phyloP scores from a whole-genome alignment of 2,888 invertebrate species.

The Doris montereyensis region DNA sequence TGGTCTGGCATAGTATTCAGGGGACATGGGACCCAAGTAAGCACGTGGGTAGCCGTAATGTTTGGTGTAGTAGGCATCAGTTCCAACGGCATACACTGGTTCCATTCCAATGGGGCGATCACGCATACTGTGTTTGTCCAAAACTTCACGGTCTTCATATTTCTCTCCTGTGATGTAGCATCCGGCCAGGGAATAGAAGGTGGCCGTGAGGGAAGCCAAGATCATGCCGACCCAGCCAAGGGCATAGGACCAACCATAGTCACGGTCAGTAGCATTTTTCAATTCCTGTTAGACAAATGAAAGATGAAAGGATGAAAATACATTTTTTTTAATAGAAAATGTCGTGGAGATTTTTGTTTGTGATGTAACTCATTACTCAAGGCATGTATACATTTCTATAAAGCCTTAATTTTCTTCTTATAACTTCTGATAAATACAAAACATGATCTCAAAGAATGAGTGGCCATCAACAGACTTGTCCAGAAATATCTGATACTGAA shows the following conservation, averaged over 20 bases:
- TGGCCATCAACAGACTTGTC: too few relatives aligned
- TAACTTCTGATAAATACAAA: too few relatives aligned
- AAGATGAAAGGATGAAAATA: too few relatives aligned
- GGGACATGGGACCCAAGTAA: slow-evolving; percentile 39
- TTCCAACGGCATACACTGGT: slow-evolving; percentile 45
- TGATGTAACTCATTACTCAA: too few relatives aligned
- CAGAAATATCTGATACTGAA: too few relatives aligned
- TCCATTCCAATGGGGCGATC: slow-evolving; percentile 47
- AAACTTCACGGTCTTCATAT: slow-evolving; percentile 50
- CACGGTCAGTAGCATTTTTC: slow-evolving; percentile 51
- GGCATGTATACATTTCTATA: too few relatives aligned
- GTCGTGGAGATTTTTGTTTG: too few relatives aligned
- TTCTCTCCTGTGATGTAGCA: slow-evolving; percentile 59
- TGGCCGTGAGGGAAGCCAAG: slow-evolving; percentile 59
- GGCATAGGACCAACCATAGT: slow-evolving; percentile 67
- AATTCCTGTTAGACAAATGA: too few relatives aligned
- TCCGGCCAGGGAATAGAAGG: slow-evolving; percentile 64
- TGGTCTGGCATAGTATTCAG: slow-evolving; percentile 39
- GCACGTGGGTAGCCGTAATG: slow-evolving; percentile 40
- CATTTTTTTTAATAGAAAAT: too few relatives aligned
- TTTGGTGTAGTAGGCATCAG: slow-evolving; percentile 43
- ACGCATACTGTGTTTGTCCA: slow-evolving; percentile 43
- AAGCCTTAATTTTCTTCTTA: too few relatives aligned
- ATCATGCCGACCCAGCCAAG: slow-evolving; percentile 67
- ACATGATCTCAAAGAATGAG: too few relatives aligned